Evolutionary conservation across 1,140 invertebrate genomes (phyloP).

Genomic region (Lepidurus couesii): DNA sequence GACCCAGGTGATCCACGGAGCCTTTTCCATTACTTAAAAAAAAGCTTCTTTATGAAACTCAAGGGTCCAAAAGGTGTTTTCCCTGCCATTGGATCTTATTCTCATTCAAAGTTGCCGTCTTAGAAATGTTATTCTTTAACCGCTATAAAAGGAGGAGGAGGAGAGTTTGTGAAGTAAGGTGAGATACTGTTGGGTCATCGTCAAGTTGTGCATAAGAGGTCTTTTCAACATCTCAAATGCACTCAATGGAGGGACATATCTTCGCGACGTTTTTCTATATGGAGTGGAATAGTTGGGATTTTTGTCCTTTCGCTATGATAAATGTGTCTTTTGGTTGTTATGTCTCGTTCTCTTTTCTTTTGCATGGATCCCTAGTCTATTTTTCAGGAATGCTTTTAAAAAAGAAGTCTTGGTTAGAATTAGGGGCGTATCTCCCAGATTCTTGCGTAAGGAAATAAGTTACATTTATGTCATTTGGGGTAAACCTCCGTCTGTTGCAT

Average conservation of each 20-base stretch:
- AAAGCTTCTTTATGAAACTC: not conserved
- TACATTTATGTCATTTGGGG: constrained; percentile 5
- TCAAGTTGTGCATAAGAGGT: constrained; percentile 5
- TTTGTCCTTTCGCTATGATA: not conserved
- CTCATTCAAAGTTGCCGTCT: constrained; percentile 5
- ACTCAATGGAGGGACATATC: not conserved
- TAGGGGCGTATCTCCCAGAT: constrained; percentile 18
- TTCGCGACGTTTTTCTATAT: not conserved
- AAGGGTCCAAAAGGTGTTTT: not conserved
- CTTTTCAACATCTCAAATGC: constrained; percentile 9
- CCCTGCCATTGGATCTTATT: not conserved
- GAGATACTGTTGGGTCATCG: not conserved
- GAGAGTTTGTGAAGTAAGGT: constrained; percentile 7
- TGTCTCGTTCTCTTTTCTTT: not conserved
- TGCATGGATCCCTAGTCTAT: not conserved
- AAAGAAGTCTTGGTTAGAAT: not conserved
- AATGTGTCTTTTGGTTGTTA: not conserved
- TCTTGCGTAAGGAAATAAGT: not conserved
- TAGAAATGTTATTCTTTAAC: not conserved
- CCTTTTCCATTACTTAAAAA: not conserved
- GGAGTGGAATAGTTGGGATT: constrained; percentile 17
- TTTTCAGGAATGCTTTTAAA: constrained; percentile 20
- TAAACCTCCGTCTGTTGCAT: constrained; percentile 14
- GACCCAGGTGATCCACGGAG: not conserved
- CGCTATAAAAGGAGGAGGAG: not conserved